Base-by-base conservation (phyloP, 2,113 vertebrate genomes). In the Himantopus leucocephalus region DNA sequence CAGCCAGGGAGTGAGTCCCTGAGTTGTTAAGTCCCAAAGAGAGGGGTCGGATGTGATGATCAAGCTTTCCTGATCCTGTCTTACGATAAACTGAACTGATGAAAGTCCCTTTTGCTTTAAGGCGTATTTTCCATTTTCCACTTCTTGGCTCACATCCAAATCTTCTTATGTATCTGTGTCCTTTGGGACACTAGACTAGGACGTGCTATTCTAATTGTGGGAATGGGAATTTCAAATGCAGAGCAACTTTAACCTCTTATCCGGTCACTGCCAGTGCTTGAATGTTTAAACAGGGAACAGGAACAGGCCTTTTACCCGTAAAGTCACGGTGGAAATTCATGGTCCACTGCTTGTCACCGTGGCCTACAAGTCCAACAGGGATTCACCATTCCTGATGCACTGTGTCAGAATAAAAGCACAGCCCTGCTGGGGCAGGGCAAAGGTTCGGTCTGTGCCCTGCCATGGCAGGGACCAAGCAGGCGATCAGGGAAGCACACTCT, bases 101-200 rank as follows among this genome's bases (percentile, higher is more conserved):
- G n/a, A 21, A 87, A 86, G 60, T 79, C 58, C 39, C 53, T 90
- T 85, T 82, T 87, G 81, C 77, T 92, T 90, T 94, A 88, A 92
- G 92, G 66, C 92, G 50, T 85, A 39, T 94, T 95, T 95, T 93
- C 60, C 52, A 45, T 91, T 94, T 95, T 72, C 37, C 19, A 45
- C 55, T 82, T 81, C 77, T 85, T 94, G 92, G 93, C 53, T 95
- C 21, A 32, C 0, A 2, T 79, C 62, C 94, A 90, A 41, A 93
- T 68, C n/a, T 85, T 67, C 75, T 91, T 79, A 85, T 91, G 81
- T 55, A 37, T 95, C 66, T 47, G 14, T 56, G 73, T 95, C 93
- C 93, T 91, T 85, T 62, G 96, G 85, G 94, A 95, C 60, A 2
- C 48, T 56, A 74, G 43, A 35, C 84, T 76, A 60, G 77, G 74